Conservation (phyloP, 2,888 invertebrate species). For the Phortica okadai region DNA sequence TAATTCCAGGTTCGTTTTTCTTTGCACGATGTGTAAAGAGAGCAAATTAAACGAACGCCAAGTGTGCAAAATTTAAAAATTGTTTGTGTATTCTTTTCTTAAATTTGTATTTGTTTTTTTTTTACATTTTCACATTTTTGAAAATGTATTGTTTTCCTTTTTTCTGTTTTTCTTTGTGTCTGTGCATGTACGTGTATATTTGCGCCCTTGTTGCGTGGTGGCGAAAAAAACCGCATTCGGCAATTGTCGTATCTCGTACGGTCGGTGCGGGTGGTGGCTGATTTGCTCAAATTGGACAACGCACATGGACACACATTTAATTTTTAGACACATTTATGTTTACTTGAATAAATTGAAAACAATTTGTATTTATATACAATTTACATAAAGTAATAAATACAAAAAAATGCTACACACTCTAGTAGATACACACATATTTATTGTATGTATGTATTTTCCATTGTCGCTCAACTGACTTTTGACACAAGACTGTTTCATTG, state of each 20-base stretch:
- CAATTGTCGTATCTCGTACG: neutral
- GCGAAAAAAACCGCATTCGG: neutral
- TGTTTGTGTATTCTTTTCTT: constrained; percentile 44
- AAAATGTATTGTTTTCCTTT: neutral
- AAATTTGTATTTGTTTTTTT: constrained; percentile 36
- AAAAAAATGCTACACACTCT: constrained; percentile 41
- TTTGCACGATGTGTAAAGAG: constrained; percentile 29
- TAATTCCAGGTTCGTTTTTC: constrained; percentile 6
- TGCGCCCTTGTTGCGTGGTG: neutral
- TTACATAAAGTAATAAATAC: constrained; percentile 64
- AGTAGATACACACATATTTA: neutral
- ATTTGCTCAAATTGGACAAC: neutral
- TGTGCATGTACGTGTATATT: neutral
- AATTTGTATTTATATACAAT: constrained; percentile 64
- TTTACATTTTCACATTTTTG: constrained; percentile 31
- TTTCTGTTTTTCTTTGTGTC: neutral
- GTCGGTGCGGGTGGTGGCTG: constrained; percentile 2
- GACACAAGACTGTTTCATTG: too few relatives aligned
- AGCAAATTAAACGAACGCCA: constrained; percentile 60
- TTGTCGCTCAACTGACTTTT: neutral
- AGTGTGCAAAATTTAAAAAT: constrained; percentile 60
- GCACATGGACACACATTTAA: constrained; percentile 49
- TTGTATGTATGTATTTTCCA: neutral
- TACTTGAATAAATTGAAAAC: constrained; percentile 59
- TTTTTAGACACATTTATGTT: constrained; percentile 45